phyloP scores from a whole-genome alignment of 1,140 invertebrate genomes.

The Drosophila saltans region DNA sequence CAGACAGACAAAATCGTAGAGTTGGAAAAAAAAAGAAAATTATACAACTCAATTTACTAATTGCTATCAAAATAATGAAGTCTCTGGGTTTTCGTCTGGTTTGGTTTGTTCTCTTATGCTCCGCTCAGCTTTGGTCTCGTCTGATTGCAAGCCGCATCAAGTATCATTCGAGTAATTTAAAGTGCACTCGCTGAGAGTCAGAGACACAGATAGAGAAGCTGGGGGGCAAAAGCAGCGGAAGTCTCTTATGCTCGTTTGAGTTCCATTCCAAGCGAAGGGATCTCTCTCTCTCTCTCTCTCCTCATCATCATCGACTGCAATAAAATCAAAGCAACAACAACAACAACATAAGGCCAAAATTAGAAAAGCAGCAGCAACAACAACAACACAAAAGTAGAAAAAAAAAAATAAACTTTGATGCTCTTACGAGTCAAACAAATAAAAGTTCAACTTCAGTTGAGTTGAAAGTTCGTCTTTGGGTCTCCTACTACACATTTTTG shows the following conservation, averaged over 20 bases:
- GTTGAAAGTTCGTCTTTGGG: constrained; percentile 51
- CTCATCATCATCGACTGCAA: constrained; percentile 42
- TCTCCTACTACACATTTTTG: constrained; percentile 25
- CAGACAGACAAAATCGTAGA: constrained; percentile 37
- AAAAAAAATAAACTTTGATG: constrained; percentile 56
- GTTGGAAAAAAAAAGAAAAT: constrained; percentile 65
- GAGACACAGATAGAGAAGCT: constrained; percentile 1
- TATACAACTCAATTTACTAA: constrained; percentile 80
- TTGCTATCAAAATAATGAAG: constrained; percentile 82
- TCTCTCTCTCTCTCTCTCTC: background rate
- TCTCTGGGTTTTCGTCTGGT: constrained; percentile 31
- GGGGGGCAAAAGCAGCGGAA: background rate
- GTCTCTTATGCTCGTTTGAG: constrained; percentile 47
- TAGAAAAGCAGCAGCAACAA: background rate
- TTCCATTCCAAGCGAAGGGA: constrained; percentile 23
- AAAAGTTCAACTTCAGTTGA: constrained; percentile 70
- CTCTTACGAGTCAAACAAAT: constrained; percentile 72
- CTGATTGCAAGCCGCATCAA: constrained; percentile 75
- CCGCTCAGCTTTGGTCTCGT: background rate
- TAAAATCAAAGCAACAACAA: constrained; percentile 49
- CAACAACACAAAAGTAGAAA: constrained; percentile 4
- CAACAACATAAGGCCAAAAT: constrained; percentile 22
- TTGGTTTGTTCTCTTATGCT: too few species aligned
- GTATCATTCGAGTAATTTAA: constrained; percentile 80
- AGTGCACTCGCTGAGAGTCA: constrained; percentile 58